Base-by-base conservation (phyloP, 2,113 vertebrate species). In the Tychaedon coryphoeus region DNA sequence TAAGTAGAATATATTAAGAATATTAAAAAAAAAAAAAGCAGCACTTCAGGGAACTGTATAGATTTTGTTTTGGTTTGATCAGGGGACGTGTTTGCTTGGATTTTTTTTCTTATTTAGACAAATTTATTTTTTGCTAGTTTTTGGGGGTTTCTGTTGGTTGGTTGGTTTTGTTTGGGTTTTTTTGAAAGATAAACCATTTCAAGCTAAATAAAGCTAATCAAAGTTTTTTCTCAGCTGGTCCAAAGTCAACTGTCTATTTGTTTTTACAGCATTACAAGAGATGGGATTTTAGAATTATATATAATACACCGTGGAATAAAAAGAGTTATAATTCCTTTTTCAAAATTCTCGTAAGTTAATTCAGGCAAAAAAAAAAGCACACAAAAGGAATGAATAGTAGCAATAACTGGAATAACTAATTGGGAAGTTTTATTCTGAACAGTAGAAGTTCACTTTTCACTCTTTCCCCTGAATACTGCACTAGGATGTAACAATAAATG, bases 1-100 rank as follows among this genome's bases (percentile, higher is more conserved):
- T 17, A 56, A 69, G 23, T 5, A 36, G 9, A 20, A 26, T 12
- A 4, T 33, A 60, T 26, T 58, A 43, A 50, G 13, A 6, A 19
- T 19, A 33, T 2, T 31, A 19, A 14, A 65, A 69, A 4, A 5
- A 48, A 40, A 40, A 40, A 40, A 40, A 10, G 10, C 5, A 47
- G 3, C 4, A 40, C 8, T 76, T 73, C 19, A 61, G 9, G 16
- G 57, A 83, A 34, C 0, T 9, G 17, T 28, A 47, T 10, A 33
- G 14, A 7, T 22, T 74, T 69, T 34, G 7, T 0, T 60, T 48
- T 10, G 6, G 6, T 36, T 36, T 42, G 33, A 38, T 6, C 6
- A 7, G 16, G 4, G 4, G 5, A 3, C 10, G 31, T 47, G 11
- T 33, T 40, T 38, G 9, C 5, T 33, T 33, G 10, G 12, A 2